Percentiles rank a stretch among this genome's conserved stretches.
phyloP scores from a whole-genome alignment of 2,797 vertebrate species.

The Basileuterus tristriatus region DNA sequence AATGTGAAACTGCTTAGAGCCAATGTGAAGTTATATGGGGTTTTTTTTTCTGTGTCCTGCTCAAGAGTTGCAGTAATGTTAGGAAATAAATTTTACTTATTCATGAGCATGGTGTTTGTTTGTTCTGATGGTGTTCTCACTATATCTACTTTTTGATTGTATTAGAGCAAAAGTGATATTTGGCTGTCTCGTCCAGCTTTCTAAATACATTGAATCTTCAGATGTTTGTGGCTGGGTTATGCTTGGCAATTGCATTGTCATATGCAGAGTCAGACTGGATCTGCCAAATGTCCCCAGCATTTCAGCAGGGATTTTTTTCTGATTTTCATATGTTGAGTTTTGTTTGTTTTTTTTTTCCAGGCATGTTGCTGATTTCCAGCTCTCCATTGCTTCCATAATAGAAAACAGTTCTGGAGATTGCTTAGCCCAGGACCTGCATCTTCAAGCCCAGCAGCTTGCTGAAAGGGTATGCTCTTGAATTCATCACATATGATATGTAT shows the following conservation, averaged over 20 bases:
- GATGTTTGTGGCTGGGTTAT: not conserved
- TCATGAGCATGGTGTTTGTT: not conserved
- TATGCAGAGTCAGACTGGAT: not conserved
- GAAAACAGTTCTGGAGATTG: conserved; percentile 42
- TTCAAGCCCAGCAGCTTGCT: conserved; percentile 80
- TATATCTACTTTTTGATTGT: not conserved
- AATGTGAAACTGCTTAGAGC: not conserved
- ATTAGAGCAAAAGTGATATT: not conserved
- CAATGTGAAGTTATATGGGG: too few species aligned
- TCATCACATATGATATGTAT: not conserved
- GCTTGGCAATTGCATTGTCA: not conserved
- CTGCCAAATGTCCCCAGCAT: not conserved
- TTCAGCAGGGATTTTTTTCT: not conserved
- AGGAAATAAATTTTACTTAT: not conserved
- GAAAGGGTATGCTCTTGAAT: conserved; percentile 75
- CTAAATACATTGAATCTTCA: not conserved
- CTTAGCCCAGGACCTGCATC: conserved; percentile 72
- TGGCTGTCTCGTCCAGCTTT: not conserved
- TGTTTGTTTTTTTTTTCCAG: conserved; percentile 57
- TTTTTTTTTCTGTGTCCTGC: not conserved
- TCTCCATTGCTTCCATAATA: conserved; percentile 78
- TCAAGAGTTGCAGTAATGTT: not conserved
- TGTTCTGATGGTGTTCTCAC: not conserved
- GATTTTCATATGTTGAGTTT: not conserved
- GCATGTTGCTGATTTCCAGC: conserved; percentile 80